Evolutionary conservation across 2,888 invertebrate species (phyloP).

Genomic region (Pyrocoelia pectoralis): DNA sequence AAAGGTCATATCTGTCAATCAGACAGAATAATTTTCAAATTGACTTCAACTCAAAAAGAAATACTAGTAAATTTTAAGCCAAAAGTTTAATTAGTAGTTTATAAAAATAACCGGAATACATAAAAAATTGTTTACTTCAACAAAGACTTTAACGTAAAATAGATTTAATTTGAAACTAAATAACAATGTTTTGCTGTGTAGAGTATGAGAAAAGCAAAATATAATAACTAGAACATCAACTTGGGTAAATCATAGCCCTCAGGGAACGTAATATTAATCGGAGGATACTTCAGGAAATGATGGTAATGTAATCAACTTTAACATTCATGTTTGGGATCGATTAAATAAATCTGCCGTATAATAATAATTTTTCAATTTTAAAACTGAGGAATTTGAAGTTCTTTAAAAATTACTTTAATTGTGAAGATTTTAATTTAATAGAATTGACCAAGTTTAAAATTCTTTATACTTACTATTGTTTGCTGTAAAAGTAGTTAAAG

Average conservation of each 20-base stretch:
- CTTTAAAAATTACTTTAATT: background rate
- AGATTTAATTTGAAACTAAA: constrained; percentile 13
- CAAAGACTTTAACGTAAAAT: background rate
- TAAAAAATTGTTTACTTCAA: no score
- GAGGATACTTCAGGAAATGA: constrained; percentile 44
- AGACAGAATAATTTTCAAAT: background rate
- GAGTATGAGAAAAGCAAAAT: constrained; percentile 39
- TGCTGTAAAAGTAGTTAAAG: constrained; percentile 26
- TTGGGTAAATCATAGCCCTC: constrained; percentile 46
- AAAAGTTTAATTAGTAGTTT: background rate
- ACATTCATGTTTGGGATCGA: constrained; percentile 46
- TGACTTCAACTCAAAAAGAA: background rate
- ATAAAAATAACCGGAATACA: constrained; percentile 6
- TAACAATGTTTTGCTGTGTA: constrained; percentile 18
- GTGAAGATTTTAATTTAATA: constrained; percentile 18
- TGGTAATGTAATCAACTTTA: constrained; percentile 48
- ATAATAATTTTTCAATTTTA: background rate
- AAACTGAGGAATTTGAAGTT: background rate
- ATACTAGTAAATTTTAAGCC: background rate
- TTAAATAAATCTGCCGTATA: constrained; percentile 42
- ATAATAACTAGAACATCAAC: constrained; percentile 46
- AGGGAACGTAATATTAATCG: constrained; percentile 47
- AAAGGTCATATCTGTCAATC: background rate
- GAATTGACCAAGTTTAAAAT: constrained; percentile 24
- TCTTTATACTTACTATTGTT: constrained; percentile 21